Percentiles rank a stretch among this genome's conserved stretches.
Conservation (phyloP, 2,113 vertebrate species). For the Panthera uncia region DNA sequence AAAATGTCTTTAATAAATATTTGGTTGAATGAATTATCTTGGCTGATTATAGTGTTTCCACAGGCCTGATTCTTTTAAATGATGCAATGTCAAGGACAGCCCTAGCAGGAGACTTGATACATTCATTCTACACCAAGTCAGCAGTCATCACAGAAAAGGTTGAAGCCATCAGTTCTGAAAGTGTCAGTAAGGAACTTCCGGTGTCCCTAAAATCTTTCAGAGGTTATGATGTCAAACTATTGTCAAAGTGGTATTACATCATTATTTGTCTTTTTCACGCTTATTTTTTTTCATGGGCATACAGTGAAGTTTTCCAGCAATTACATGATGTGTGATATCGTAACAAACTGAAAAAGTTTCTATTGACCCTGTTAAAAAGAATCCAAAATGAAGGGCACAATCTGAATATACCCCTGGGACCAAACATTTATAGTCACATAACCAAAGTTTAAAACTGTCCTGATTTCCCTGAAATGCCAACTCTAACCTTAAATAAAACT, state of each 20-base stretch:
- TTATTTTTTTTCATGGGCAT: background rate
- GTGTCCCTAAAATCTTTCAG: background rate
- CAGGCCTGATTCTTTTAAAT: background rate
- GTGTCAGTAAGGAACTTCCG: background rate
- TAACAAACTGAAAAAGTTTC: background rate
- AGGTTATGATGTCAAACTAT: background rate
- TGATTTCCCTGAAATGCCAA: background rate
- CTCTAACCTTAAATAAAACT: background rate
- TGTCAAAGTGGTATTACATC: background rate
- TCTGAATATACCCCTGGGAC: background rate
- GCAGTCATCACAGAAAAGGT: background rate
- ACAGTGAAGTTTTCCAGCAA: background rate
- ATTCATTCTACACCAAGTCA: background rate
- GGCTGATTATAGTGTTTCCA: background rate
- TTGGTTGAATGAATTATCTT: background rate
- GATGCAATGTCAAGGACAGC: background rate
- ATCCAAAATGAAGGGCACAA: background rate
- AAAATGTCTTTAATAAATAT: constrained; percentile 48
- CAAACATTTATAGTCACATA: background rate
- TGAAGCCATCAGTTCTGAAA: background rate
- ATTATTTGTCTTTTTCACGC: constrained; percentile 11
- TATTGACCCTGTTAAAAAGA: background rate
- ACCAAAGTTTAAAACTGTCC: background rate
- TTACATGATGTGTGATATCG: background rate
- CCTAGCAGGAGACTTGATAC: background rate